A percentile compares a stretch with the other conserved stretches of the same genome.
These are phyloP conservation scores for Micromussa lordhowensis DNA, from an alignment of 92 coral and sea anemone genomes.

Conservation along the genomic window DNA sequence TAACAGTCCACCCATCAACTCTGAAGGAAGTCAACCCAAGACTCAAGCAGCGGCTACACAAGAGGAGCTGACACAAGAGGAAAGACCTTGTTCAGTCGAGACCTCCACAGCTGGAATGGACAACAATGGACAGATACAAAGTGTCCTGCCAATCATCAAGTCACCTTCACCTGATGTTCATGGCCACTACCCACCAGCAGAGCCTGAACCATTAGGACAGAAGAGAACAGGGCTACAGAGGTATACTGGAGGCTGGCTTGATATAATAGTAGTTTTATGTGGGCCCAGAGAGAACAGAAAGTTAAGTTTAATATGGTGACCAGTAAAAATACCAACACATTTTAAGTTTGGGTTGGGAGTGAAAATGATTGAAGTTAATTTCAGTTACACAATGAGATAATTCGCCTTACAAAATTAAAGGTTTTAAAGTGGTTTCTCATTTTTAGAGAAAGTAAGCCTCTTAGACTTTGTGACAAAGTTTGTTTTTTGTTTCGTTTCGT, in stretches of 20 bases:
- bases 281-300: no score
- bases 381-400: no score
- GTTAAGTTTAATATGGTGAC: no score
- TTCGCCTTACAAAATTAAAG: no score
- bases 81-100: slow-evolving; percentile 10
- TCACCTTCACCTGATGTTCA: slow-evolving; percentile 83
- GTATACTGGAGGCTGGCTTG: slow-evolving; percentile 33
- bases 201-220: slow-evolving; percentile 87
- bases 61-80: slow-evolving; percentile 27
- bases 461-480: no score
- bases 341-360: no score
- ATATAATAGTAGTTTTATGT: no score
- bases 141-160: slow-evolving; percentile 83
- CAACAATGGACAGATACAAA: slow-evolving; percentile 26
- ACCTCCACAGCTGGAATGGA: slow-evolving; percentile 28
- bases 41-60: slow-evolving; percentile 34
- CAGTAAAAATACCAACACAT: no score
- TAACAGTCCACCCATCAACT: slow-evolving; percentile 29
- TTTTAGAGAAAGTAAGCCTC: no score
- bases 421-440: no score
- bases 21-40: slow-evolving; percentile 6
- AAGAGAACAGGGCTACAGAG: slow-evolving; percentile 93
- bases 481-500: no score
- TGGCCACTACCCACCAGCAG: slow-evolving; percentile 91
- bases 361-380: no score